A percentile compares a stretch with the other conserved stretches of the same genome.
These are phyloP conservation scores for Polydrusus cervinus DNA, from an alignment of 2,888 invertebrate genomes.

Conservation along the genomic window DNA sequence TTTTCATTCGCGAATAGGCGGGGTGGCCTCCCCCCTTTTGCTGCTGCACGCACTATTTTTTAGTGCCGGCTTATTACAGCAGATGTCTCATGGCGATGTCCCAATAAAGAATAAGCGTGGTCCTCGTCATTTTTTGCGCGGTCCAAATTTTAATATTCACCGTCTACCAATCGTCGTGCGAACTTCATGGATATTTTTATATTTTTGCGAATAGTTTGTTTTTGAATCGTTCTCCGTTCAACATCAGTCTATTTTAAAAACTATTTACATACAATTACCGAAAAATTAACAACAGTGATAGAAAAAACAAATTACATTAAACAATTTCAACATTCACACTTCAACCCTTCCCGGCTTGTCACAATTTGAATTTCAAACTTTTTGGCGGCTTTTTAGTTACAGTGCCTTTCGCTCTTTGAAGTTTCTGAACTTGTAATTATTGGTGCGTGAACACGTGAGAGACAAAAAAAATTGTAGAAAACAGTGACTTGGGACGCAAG, in stretches of 20 bases:
- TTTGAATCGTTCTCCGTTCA: constrained; percentile 27
- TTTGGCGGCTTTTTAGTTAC: constrained; percentile 27
- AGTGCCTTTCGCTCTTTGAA: constrained; percentile 38
- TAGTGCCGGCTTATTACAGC: constrained; percentile 79
- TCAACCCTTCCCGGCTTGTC: constrained; percentile 1
- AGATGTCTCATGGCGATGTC: constrained; percentile 77
- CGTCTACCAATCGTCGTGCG: constrained; percentile 66
- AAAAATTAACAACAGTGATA: neutral
- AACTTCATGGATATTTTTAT: constrained; percentile 53
- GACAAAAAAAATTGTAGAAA: constrained; percentile 3
- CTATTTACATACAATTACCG: constrained; percentile 15
- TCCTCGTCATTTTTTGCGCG: constrained; percentile 71
- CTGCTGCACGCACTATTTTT: constrained; percentile 76
- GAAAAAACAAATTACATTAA: neutral
- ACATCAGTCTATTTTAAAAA: constrained; percentile 24
- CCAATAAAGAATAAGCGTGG: constrained; percentile 72
- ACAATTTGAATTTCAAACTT: constrained; percentile 18
- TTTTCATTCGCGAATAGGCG: constrained; percentile 72
- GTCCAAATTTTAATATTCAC: constrained; percentile 71
- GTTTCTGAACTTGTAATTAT: constrained; percentile 27
- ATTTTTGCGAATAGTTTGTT: constrained; percentile 46
- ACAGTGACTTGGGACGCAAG: constrained; percentile 13
- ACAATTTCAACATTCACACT: neutral
- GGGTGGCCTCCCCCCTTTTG: constrained; percentile 67
- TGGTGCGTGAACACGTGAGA: constrained; percentile 46